Evolutionary conservation across 2,113 vertebrate genomes (phyloP).

Genomic region (Hystrix cristata): DNA sequence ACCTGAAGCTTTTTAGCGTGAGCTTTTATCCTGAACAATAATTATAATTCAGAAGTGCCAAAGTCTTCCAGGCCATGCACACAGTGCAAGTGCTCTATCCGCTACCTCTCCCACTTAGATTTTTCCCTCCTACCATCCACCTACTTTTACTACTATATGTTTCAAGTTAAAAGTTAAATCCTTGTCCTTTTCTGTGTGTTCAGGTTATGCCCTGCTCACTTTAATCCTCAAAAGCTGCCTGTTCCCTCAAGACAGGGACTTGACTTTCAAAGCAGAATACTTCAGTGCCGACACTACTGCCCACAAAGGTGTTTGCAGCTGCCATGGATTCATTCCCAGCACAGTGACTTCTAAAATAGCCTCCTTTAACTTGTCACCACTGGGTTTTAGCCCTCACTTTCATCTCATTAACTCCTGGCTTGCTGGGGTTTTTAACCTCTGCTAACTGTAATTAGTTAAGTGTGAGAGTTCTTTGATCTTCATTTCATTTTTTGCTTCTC

Average conservation of each 20-base stretch:
- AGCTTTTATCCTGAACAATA: constrained; percentile 56
- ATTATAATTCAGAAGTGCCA: background rate
- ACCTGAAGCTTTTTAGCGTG: constrained; percentile 29
- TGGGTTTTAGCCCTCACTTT: constrained; percentile 30
- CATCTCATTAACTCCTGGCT: constrained; percentile 61
- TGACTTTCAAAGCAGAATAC: constrained; percentile 68
- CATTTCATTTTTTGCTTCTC: constrained; percentile 58
- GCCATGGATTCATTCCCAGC: constrained; percentile 9
- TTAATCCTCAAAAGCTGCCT: constrained; percentile 69
- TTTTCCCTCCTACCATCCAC: constrained; percentile 13
- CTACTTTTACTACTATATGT: constrained; percentile 33
- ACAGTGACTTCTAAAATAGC: constrained; percentile 25
- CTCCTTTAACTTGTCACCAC: constrained; percentile 45
- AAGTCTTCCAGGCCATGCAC: background rate
- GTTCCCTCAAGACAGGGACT: constrained; percentile 52
- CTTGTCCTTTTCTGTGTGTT: constrained; percentile 13
- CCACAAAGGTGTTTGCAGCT: constrained; percentile 53
- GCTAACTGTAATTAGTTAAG: constrained; percentile 47
- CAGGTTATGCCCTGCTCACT: constrained; percentile 61
- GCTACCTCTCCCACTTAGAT: background rate
- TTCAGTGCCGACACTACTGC: constrained; percentile 9
- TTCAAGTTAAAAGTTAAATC: constrained; percentile 67
- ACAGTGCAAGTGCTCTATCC: background rate
- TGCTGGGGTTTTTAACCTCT: constrained; percentile 35
- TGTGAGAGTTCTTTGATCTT: constrained; percentile 64